phyloP scores from a whole-genome alignment of 2,797 vertebrate species.

The Pteropus rufus region DNA sequence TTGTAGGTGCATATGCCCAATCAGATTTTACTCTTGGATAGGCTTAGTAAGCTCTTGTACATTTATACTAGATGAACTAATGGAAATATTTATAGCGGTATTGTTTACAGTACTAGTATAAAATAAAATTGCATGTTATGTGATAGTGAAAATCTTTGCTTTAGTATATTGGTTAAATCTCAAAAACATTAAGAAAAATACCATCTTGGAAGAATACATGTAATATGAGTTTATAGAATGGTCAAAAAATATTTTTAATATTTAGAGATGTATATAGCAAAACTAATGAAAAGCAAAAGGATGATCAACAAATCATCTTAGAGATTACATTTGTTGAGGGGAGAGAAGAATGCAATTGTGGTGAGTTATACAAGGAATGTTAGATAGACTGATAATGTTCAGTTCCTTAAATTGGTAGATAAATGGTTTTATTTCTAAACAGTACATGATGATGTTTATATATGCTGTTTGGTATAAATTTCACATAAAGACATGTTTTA shows the following conservation, averaged over 20 bases:
- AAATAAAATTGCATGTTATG: not conserved
- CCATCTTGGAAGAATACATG: not conserved
- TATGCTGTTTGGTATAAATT: not conserved
- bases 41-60: not conserved
- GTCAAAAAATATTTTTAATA: not conserved
- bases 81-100: not conserved
- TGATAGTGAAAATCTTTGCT: not conserved
- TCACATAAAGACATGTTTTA: not conserved
- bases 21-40: not conserved
- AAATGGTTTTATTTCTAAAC: not conserved
- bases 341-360: not conserved
- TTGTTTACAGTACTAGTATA: not conserved
- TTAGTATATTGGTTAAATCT: not conserved
- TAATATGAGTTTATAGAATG: not conserved
- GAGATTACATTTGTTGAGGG: not conserved
- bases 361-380: not conserved
- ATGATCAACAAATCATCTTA: not conserved
- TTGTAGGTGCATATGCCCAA: not conserved
- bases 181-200: constrained; percentile 15
- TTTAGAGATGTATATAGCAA: not conserved
- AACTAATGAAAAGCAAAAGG: not conserved
- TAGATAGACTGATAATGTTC: not conserved
- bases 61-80: not conserved
- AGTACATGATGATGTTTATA: not conserved
- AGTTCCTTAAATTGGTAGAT: not conserved